phyloP scores from a whole-genome alignment of 2,797 vertebrate species.

The Micrastur ruficollis region DNA sequence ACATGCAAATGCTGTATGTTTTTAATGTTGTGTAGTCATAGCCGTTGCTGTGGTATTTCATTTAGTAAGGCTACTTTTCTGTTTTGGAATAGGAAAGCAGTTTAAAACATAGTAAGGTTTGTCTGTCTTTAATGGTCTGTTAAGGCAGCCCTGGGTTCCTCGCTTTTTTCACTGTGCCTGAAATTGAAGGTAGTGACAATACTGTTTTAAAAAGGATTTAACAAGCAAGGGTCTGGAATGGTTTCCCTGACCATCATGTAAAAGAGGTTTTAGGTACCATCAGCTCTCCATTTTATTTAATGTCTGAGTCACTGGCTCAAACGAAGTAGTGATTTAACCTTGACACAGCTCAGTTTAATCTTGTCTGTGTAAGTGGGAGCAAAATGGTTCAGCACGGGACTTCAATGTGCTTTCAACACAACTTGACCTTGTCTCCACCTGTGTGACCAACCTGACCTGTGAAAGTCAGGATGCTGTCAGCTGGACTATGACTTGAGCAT shows the following conservation, averaged over 20 bases:
- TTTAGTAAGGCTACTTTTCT: not conserved
- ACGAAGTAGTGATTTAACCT: not conserved
- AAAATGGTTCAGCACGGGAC: not conserved
- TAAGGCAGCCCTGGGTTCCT: not conserved
- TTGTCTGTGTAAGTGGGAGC: not conserved
- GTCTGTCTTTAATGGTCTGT: not conserved
- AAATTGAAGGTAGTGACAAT: not conserved
- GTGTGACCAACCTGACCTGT: not conserved
- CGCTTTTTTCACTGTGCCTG: not conserved
- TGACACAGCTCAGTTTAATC: not conserved
- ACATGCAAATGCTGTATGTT: not conserved
- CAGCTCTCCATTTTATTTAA: not conserved
- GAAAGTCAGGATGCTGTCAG: not conserved
- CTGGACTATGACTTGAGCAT: not conserved
- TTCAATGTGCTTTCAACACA: not conserved
- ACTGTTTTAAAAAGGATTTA: not conserved
- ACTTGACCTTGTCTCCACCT: not conserved
- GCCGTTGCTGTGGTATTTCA: not conserved
- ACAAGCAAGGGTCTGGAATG: not conserved
- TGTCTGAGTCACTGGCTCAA: not conserved
- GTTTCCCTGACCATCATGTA: not conserved
- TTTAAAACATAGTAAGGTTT: not conserved
- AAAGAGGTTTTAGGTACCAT: not conserved
- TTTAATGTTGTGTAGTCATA: not conserved
- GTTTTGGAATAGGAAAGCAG: not conserved